Percentiles rank a stretch among this genome's conserved stretches.
These are phyloP conservation scores for Haliclona indistincta DNA, from an alignment of 37 sponge, comb jelly and placozoan species.

Conservation along the genomic window DNA sequence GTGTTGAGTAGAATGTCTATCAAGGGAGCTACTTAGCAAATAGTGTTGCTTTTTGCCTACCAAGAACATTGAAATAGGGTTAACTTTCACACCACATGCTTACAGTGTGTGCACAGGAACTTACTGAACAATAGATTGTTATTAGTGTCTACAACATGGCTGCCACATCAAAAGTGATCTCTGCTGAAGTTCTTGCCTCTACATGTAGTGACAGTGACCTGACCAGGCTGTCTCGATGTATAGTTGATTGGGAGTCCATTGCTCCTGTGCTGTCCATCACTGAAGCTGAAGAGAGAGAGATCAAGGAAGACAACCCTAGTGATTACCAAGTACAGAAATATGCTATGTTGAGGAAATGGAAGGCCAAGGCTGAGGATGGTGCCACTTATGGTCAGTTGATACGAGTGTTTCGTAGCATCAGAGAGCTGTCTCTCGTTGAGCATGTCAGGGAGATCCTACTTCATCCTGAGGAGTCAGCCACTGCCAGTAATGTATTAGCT, in stretches of 20 bases:
- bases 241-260: background rate
- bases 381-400: conserved; percentile 5
- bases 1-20: no score
- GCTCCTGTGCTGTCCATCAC: background rate
- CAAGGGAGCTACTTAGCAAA: conserved; percentile 8
- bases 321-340: background rate
- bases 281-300: conserved; percentile 2
- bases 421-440: background rate
- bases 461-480: background rate
- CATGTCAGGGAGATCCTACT: background rate
- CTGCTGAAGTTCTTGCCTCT: background rate
- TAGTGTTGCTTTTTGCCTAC: background rate
- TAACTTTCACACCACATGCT: no score
- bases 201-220: background rate
- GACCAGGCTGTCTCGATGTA: background rate
- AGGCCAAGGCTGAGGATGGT: background rate
- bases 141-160: background rate
- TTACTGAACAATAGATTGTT: background rate
- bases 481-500: background rate
- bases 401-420: background rate
- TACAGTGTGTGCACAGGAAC: no score
- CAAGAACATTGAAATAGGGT: no score
- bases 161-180: background rate
- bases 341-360: background rate
- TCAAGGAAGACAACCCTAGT: background rate